Percentiles rank a stretch among this genome's conserved stretches.
Conservation (phyloP, 2,888 invertebrate species). For the Sphaeridia pumilis region DNA sequence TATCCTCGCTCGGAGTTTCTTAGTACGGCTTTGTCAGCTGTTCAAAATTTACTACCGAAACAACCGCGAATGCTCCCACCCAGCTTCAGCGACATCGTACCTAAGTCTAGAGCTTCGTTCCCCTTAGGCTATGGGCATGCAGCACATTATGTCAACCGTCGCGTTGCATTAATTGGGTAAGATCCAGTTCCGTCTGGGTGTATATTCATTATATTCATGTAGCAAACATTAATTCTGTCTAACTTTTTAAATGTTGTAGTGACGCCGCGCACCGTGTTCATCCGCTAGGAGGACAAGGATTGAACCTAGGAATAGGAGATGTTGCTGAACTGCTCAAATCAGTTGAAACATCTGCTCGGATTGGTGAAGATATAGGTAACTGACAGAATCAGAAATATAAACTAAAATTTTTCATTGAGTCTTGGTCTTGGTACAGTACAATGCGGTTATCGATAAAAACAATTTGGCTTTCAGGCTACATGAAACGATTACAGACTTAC, state of each 20-base stretch:
- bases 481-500: slow-evolving; percentile 62
- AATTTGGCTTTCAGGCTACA: slow-evolving; percentile 47
- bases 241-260: slow-evolving; percentile 42
- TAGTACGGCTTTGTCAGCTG: slow-evolving; percentile 23
- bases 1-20: slow-evolving; percentile 43
- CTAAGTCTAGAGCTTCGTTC: slow-evolving; percentile 68
- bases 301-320: slow-evolving; percentile 95
- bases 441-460: background rate
- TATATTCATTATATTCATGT: background rate
- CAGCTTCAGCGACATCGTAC: slow-evolving; percentile 31
- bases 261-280: slow-evolving; percentile 86
- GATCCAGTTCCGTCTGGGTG: slow-evolving; percentile 25
- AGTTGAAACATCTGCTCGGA: slow-evolving; percentile 56
- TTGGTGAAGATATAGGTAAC: slow-evolving; percentile 65
- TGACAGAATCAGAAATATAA: slow-evolving; percentile 19
- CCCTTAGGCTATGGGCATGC: slow-evolving; percentile 87
- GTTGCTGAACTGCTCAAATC: slow-evolving; percentile 58
- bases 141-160: slow-evolving; percentile 65
- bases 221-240: background rate
- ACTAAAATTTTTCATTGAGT: too few relatives aligned
- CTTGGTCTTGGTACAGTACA: background rate
- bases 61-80: slow-evolving; percentile 29
- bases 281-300: slow-evolving; percentile 94
- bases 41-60: slow-evolving; percentile 18
- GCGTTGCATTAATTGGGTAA: slow-evolving; percentile 79